A percentile compares a stretch with the other conserved stretches of the same genome.
Evolutionary conservation across 2,113 vertebrate species (phyloP).

Genomic region (Psittacula cyanocephala): DNA sequence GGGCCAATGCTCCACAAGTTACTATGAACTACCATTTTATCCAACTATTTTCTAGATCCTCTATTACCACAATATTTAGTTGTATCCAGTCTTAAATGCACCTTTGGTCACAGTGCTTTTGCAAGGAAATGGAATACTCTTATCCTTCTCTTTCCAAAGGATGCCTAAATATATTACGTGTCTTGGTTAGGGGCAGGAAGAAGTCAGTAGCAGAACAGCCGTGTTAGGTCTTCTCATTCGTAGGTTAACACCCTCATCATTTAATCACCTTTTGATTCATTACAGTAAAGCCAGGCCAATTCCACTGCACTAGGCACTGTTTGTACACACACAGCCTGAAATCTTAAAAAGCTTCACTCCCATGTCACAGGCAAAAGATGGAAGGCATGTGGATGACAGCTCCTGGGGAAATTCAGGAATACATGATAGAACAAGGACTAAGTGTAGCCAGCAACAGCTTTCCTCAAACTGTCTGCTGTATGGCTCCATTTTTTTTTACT

Average conservation of each 20-base stretch:
- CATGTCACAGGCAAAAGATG: neutral
- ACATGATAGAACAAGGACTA: neutral
- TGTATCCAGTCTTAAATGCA: neutral
- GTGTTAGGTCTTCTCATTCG: rapidly evolving
- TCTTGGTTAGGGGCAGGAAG: neutral
- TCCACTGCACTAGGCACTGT: neutral
- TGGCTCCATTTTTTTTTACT: neutral
- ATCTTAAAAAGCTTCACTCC: neutral
- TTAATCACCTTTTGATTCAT: neutral
- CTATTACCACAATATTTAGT: neutral
- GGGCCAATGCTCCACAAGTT: neutral
- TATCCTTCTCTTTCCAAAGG: neutral
- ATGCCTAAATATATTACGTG: neutral
- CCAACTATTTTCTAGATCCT: neutral
- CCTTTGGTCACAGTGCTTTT: neutral
- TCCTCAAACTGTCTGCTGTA: neutral
- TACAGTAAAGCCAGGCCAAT: neutral
- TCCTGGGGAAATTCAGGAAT: neutral
- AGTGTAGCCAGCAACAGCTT: neutral
- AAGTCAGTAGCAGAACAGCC: neutral
- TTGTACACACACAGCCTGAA: neutral
- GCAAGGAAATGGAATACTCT: neutral
- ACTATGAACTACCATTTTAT: neutral
- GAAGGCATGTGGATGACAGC: rapidly evolving
- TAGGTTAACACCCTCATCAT: neutral